phyloP scores from a whole-genome alignment of 2,888 invertebrate species.

The Phyto melanocephala region DNA sequence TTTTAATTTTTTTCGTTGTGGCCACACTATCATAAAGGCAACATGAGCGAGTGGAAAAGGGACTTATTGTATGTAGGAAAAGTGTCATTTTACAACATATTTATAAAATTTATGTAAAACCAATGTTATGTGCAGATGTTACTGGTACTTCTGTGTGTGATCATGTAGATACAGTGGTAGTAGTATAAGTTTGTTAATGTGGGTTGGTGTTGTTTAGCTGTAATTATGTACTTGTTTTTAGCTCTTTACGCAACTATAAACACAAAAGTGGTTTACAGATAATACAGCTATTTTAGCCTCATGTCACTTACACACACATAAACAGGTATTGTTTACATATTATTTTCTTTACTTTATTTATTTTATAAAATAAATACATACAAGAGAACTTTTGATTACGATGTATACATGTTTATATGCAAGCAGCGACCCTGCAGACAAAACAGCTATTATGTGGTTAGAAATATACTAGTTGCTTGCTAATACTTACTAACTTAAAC shows the following conservation, averaged over 20 bases:
- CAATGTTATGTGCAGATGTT: constrained; percentile 55
- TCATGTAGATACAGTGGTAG: constrained; percentile 1
- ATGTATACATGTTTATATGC: too few species aligned
- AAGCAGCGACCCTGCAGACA: too few species aligned
- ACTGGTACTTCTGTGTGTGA: constrained; percentile 23
- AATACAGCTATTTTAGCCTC: constrained; percentile 7
- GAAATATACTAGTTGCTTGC: too few species aligned
- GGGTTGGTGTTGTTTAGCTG: constrained; percentile 29
- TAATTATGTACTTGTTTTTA: constrained; percentile 57
- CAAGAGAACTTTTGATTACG: too few species aligned
- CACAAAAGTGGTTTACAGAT: constrained; percentile 51
- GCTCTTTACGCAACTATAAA: constrained; percentile 48
- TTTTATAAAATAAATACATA: constrained; percentile 15
- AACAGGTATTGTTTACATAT: neutral
- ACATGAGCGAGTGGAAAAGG: neutral
- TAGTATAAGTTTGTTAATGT: constrained; percentile 9
- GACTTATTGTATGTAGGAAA: neutral
- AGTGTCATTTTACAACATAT: neutral
- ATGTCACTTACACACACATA: neutral
- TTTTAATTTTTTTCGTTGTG: constrained; percentile 62
- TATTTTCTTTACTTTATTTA: neutral
- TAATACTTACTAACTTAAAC: too few species aligned
- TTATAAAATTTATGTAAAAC: constrained; percentile 50
- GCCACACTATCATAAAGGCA: constrained; percentile 41
- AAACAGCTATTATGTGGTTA: too few species aligned